Evolutionary conservation across 2,113 vertebrate genomes (phyloP).

Genomic region (Nothocercus julius): DNA sequence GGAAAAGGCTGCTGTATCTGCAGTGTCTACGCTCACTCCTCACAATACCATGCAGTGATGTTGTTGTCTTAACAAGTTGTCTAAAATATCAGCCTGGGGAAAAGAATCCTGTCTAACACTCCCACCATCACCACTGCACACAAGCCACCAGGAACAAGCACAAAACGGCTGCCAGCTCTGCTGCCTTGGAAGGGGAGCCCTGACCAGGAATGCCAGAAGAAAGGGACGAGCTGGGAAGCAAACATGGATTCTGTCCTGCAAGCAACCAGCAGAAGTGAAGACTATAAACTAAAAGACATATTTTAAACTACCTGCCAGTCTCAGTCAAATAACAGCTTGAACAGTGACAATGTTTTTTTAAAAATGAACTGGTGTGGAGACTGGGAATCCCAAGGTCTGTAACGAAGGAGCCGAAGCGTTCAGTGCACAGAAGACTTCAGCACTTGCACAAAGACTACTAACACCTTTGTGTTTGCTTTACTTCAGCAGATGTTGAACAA

Average conservation of each 20-base stretch:
- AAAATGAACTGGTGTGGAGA: constrained; percentile 19
- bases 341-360: constrained; percentile 2
- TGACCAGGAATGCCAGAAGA: constrained; percentile 10
- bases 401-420: constrained; percentile 43
- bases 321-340: constrained; percentile 40
- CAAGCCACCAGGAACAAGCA: not conserved
- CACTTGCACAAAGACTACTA: constrained; percentile 29
- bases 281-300: not conserved
- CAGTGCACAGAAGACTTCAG: not conserved
- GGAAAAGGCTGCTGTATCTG: not conserved
- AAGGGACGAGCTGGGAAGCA: not conserved
- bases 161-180: not conserved
- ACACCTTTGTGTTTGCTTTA: constrained; percentile 56
- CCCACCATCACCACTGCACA: not conserved
- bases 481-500: constrained; percentile 34
- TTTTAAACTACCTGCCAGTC: constrained; percentile 26
- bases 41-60: not conserved
- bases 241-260: not conserved
- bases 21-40: not conserved
- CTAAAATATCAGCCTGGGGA: not conserved
- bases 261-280: not conserved
- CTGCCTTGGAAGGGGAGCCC: not conserved
- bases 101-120: not conserved
- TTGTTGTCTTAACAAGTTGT: not conserved
- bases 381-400: constrained; percentile 12